Base-by-base conservation (phyloP, 2,113 vertebrate genomes). In the Pao palembangensis region DNA sequence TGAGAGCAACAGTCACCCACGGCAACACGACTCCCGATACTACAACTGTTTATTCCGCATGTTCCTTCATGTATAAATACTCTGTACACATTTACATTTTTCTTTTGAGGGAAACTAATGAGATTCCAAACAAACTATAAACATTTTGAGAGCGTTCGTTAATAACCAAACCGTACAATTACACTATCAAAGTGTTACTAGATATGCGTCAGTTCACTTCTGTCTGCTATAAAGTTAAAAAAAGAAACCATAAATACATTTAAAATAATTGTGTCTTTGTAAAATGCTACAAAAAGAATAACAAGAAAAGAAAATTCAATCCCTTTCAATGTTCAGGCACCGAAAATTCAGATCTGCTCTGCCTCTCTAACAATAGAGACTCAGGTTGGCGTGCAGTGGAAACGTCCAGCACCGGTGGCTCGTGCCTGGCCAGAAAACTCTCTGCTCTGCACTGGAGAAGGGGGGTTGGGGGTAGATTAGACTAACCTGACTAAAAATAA, bases 401-500 rank as follows among this genome's bases (percentile, higher is more conserved):
- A 84, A 69, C 41, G 28, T 86, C 79, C 80, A 84, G 75, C 71
- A 67, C 31, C 10, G 14, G 63, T 8, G 58, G 55, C 77, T 55
- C 41, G 19, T 19, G 73, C 25, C n/a, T 46, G 59, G 81, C 81
- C 83, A 78, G 80, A 84, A 85, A 68, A 28, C 65, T 86, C 81
- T 85, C 66, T 60, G 60, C 8, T 58, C 73, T 81, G 55, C 55
- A 55, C 19, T 69, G 47, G 44, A 47, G 44, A 47, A 47, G n/a
- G 15, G 16, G 17, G 15, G 50, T 13, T 6, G 41, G 20, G 54
- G 55, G 56, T 63, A 80, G 57, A 71, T 78, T 23, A 69, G 67
- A 58, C 73, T 71, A 76, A 84, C 72, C 80, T 41, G 58, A 56
- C 82, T 84, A 85, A 85, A 84, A 85, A 87, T 89, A 89, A 75